Evolutionary conservation across 2,113 vertebrate genomes (phyloP), one percentile per base, ranked within the genome.

Genomic region (Shinisaurus crocodilurus): DNA sequence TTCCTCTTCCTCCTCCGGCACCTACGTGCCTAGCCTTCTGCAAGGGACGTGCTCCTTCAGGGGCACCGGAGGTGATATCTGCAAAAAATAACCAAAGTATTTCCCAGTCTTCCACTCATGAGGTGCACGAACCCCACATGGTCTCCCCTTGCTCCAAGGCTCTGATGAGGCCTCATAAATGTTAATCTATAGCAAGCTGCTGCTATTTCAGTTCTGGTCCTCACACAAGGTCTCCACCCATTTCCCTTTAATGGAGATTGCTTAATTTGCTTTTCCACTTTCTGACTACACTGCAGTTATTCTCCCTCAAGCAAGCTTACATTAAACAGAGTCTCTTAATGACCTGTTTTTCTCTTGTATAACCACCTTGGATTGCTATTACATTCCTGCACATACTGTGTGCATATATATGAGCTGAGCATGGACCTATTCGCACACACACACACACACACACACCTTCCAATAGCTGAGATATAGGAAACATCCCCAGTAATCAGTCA

Each of bases 331-430:
- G 65, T 89, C 90, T 40, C 88, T 94, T 93, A 95, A 92, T 0
- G 3, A 92, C 23, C 80, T 91, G 85, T 94, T 88, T 83, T 88
- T 89, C 34, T 65, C 60, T 80, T 94, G 86, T 86, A 89, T 72
- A 94, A 93, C 40, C 82, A 74, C 69, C 75, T 90, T 88, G 75
- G 87, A 90, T 84, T 92, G 82, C 85, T 88, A 63, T 67, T 94
- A 77, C 80, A 85, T 54, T 29, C n/a, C 54, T 86, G 81, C 72
- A 86, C 0, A 0, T 85, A n/a, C 6, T 8, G 9, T 40, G 5
- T 69, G n/a, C 65, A 72, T 43, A 88, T 92, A 34, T 45, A 81
- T 37, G 45, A 3, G 57, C 40, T 82, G 91, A 88, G 85, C 90
- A 87, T 87, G 65, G 32, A 34, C 37, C 1, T 86, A 29, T 67